These are phyloP conservation scores for Phenganax marumi DNA, from an alignment of 92 coral and sea anemone genomes.

Conservation along the genomic window DNA sequence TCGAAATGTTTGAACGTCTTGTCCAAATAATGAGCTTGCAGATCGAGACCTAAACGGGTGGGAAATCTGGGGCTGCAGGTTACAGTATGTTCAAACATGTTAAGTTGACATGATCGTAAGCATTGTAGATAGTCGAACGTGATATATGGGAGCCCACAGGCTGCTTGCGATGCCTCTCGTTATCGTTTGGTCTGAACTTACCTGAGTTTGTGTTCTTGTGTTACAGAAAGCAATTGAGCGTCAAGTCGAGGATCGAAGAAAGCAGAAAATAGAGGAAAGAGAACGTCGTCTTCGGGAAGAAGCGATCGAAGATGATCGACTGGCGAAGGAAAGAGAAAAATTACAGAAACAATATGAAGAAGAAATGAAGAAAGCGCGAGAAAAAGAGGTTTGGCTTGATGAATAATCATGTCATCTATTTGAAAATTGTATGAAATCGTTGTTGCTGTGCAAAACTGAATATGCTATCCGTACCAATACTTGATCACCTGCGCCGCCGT, in stretches of 20 bases:
- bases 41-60: too few relatives aligned
- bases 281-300: conserved; percentile 76
- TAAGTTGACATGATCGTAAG: too few relatives aligned
- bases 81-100: too few relatives aligned
- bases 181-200: not conserved
- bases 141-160: too few relatives aligned
- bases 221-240: conserved; percentile 85
- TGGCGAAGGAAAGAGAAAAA: conserved; percentile 64
- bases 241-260: conserved; percentile 90
- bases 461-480: too few relatives aligned
- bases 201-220: not conserved
- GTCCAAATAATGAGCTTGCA: too few relatives aligned
- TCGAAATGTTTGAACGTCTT: too few relatives aligned
- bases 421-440: not conserved
- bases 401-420: not conserved
- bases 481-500: too few relatives aligned
- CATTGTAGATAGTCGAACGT: too few relatives aligned
- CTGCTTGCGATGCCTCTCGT: too few relatives aligned
- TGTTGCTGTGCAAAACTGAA: too few relatives aligned
- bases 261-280: conserved; percentile 72
- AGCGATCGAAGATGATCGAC: conserved; percentile 74
- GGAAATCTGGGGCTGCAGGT: too few relatives aligned
- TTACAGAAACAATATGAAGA: conserved; percentile 65
- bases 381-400: conserved; percentile 72
- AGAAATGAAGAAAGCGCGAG: conserved; percentile 64